Evolutionary conservation across 2,113 vertebrate species (phyloP), one percentile per base, ranked within the genome.

Genomic region (Alaudala cheleensis): DNA sequence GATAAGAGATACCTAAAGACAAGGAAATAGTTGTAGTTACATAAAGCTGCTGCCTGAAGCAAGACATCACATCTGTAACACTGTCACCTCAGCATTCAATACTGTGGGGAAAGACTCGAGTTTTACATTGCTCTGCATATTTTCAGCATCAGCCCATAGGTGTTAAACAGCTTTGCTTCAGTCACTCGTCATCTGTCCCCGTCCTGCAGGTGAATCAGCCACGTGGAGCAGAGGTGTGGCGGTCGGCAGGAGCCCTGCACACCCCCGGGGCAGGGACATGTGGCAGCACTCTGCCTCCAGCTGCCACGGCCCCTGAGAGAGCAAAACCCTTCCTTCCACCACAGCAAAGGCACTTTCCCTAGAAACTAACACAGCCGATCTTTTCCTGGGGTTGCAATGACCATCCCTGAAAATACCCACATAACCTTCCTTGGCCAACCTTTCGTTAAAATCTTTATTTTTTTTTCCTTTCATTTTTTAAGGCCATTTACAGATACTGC

Each of bases 251-350:
- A 65, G 42, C 13, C 2, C 1, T 14, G 28, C 22, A 3, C 39
- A 17, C 17, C 4, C n/a, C 5, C 0, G 62, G 37, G 61, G 56
- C 24, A 49, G 74, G 23, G 25, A 14, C 9, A 0, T 28, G 71
- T 64, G 45, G 15, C 47, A 29, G 44, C 70, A 9, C 4, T 8
- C 8, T 34, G 22, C 24, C n/a, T 88, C 12, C 8, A 22, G 10
- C 42, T 78, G 69, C 18, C 22, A 5, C 1, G 3, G 34, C 72
- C 49, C 5, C 37, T 9, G 5, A 37, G 26, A 0, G 50, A 64
- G 29, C 24, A 22, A 22, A 37, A 4, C 37, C 15, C 31, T 60
- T 60, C 11, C 16, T 1, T 9, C 10, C 73, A 73, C 8, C 62
- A 29, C 28, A 14, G 40, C 12, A 77, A 53, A 71, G 40, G 16